Conservation (phyloP, 2,797 vertebrate genomes). For the Catostomus latipinnis region DNA sequence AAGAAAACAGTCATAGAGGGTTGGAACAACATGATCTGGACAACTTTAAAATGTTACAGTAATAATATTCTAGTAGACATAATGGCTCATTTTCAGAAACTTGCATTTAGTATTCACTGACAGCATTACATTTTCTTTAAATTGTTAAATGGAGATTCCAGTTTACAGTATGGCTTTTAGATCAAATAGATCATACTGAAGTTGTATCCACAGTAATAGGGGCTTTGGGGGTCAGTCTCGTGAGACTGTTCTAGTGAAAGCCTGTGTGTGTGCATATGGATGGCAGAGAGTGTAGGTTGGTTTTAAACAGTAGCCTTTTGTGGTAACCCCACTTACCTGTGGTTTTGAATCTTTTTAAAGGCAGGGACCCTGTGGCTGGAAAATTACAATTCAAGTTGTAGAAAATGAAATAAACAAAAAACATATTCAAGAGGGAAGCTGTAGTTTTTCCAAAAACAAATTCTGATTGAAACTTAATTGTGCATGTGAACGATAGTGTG, state of each 20-base stretch:
- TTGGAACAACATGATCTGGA: too few relatives aligned
- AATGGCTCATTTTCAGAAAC: too few relatives aligned
- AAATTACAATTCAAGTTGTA: slow-evolving; percentile 5
- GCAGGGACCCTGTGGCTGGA: not conserved
- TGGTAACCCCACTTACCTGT: not conserved
- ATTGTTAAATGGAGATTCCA: too few relatives aligned
- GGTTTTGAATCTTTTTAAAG: not conserved
- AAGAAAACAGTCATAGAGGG: too few relatives aligned
- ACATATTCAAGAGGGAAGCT: slow-evolving; percentile 20
- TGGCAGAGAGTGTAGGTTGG: not conserved
- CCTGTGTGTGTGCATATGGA: slow-evolving; percentile 50
- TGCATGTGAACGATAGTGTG: not conserved
- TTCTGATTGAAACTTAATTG: not conserved
- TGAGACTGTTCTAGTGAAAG: slow-evolving; percentile 57
- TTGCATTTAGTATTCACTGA: too few relatives aligned
- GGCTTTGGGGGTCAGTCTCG: slow-evolving; percentile 15
- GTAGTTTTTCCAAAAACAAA: not conserved
- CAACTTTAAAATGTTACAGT: too few relatives aligned
- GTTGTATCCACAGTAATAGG: not conserved
- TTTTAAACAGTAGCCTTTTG: slow-evolving; percentile 25
- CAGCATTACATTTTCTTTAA: too few relatives aligned
- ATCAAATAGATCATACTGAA: not conserved
- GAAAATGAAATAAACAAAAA: slow-evolving; percentile 8
- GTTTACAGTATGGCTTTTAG: too few relatives aligned
- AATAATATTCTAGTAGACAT: too few relatives aligned